Evolutionary conservation across 2,113 vertebrate genomes (phyloP).

Genomic region (Istiophorus platypterus): DNA sequence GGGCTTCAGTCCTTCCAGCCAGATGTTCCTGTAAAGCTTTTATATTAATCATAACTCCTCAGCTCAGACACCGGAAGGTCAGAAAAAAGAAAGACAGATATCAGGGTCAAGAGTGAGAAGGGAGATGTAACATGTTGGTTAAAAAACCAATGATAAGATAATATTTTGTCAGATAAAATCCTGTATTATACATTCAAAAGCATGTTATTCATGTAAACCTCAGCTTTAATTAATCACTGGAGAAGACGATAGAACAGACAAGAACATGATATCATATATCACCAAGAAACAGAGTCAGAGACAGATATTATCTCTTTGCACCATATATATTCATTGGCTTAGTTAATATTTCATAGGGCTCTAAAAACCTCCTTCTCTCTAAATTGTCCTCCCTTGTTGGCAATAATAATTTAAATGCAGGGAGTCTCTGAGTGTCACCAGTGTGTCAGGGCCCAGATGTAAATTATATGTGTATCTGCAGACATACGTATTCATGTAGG

Average conservation of each 20-base stretch:
- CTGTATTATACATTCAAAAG: neutral
- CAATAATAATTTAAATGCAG: conserved; percentile 76
- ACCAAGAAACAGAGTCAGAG: conserved; percentile 44
- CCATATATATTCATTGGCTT: conserved; percentile 79
- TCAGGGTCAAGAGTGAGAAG: conserved; percentile 1
- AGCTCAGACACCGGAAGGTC: conserved; percentile 47
- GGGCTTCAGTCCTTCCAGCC: conserved; percentile 19
- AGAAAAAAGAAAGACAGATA: conserved; percentile 24
- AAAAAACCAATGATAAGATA: neutral
- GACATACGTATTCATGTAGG: conserved; percentile 59
- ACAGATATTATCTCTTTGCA: conserved; percentile 59
- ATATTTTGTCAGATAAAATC: conserved; percentile 28
- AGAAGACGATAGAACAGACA: conserved; percentile 18
- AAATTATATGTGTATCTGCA: conserved; percentile 60
- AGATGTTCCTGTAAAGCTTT: conserved; percentile 26
- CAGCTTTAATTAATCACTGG: conserved; percentile 49
- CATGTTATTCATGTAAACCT: conserved; percentile 14
- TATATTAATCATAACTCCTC: conserved; percentile 33
- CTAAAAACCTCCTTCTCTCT: conserved; percentile 80
- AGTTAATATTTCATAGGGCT: conserved; percentile 81
- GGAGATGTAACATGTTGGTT: neutral
- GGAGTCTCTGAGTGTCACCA: conserved; percentile 53
- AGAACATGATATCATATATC: conserved; percentile 56
- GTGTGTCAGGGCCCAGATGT: conserved; percentile 58
- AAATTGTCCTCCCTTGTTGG: conserved; percentile 74